Conservation (phyloP, 2,888 invertebrate species). For the Asteroscopus sphinx region DNA sequence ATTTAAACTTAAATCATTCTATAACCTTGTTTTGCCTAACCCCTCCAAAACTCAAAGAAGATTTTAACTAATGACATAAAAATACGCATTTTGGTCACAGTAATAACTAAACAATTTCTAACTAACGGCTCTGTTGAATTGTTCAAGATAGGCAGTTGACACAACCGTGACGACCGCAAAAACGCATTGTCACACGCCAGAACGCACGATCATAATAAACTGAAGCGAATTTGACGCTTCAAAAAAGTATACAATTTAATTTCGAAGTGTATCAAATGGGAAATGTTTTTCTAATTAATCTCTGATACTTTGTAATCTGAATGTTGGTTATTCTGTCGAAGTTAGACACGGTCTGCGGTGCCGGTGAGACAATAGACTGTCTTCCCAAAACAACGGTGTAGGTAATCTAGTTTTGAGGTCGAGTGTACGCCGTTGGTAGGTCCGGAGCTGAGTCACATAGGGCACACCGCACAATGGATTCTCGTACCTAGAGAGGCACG, state of each 20-base stretch:
- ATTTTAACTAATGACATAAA: slow-evolving; percentile 6
- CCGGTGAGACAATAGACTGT: slow-evolving; percentile 61
- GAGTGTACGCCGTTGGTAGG: slow-evolving; percentile 62
- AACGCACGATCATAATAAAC: slow-evolving; percentile 41
- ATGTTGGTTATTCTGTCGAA: slow-evolving; percentile 38
- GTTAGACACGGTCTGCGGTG: slow-evolving; percentile 57
- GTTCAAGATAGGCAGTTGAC: slow-evolving; percentile 35
- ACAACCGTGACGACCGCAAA: slow-evolving; percentile 46
- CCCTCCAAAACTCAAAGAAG: not conserved
- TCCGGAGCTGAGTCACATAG: slow-evolving; percentile 62
- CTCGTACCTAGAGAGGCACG: slow-evolving; percentile 55
- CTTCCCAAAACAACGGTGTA: slow-evolving; percentile 58
- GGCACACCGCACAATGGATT: slow-evolving; percentile 54
- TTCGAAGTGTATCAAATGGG: slow-evolving; percentile 17
- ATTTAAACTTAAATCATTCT: not conserved
- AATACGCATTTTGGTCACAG: slow-evolving; percentile 16
- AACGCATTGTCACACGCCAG: slow-evolving; percentile 50
- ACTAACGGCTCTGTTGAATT: slow-evolving; percentile 18
- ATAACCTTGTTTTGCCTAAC: not conserved
- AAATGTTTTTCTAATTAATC: slow-evolving; percentile 47
- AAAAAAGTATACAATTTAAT: slow-evolving; percentile 28
- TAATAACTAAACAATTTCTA: slow-evolving; percentile 8
- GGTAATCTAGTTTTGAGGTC: slow-evolving; percentile 65
- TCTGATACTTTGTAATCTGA: slow-evolving; percentile 35
- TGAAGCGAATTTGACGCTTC: slow-evolving; percentile 31